A percentile compares a stretch with the other conserved stretches of the same genome.
Conservation (phyloP, 2,113 vertebrate genomes). For the Anseranas semipalmata region DNA sequence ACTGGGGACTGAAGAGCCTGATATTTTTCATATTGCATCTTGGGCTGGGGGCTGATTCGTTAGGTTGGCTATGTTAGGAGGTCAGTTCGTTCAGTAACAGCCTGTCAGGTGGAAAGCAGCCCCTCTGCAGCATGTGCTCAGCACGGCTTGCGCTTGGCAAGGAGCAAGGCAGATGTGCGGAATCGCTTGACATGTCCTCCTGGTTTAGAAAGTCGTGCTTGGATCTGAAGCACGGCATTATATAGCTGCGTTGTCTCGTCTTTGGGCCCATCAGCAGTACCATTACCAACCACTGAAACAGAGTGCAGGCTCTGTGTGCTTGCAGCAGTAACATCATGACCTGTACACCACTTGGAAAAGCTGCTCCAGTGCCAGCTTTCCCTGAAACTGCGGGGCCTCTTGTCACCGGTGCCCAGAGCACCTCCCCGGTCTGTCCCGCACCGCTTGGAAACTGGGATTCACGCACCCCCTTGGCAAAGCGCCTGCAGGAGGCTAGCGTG, state of each 20-base stretch:
- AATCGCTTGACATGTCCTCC: background rate
- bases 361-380: background rate
- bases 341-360: background rate
- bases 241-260: background rate
- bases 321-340: background rate
- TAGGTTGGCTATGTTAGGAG: background rate
- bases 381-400: background rate
- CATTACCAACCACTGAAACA: background rate
- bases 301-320: no score
- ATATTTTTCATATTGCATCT: background rate
- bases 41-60: no score
- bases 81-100: background rate
- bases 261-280: background rate
- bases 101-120: background rate
- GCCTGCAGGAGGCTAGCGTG: background rate
- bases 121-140: background rate
- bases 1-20: background rate
- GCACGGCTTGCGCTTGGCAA: background rate
- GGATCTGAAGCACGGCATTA: background rate
- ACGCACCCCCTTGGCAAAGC: background rate
- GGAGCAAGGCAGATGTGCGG: background rate
- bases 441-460: background rate
- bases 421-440: background rate
- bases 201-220: background rate
- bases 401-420: background rate